Conservation (phyloP, 2,888 invertebrate genomes). For the Hydrotaea diabolus region DNA sequence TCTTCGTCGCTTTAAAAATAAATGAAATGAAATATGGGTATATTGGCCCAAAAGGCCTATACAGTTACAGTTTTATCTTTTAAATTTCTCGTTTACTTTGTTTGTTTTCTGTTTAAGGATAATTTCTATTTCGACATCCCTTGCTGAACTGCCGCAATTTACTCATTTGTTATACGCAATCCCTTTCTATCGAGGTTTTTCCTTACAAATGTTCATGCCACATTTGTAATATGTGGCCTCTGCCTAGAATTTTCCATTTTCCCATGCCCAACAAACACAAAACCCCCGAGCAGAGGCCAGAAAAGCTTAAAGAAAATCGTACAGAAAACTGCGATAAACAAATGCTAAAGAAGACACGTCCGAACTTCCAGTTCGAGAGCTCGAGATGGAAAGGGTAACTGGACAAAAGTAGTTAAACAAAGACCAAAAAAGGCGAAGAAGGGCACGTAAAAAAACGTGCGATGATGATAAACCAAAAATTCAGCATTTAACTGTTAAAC, state of each 20-base stretch:
- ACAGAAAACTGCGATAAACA: slow-evolving; percentile 10
- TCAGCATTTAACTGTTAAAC: slow-evolving; percentile 64
- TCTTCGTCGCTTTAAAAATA: no score
- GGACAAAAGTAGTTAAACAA: background rate
- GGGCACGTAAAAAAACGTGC: slow-evolving; percentile 1
- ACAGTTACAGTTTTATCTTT: no score
- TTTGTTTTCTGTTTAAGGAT: no score
- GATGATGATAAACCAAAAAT: slow-evolving; percentile 52
- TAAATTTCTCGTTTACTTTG: no score
- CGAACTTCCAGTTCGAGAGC: background rate
- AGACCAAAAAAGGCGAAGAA: background rate
- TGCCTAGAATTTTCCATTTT: slow-evolving; percentile 55
- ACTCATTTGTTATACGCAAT: slow-evolving; percentile 11
- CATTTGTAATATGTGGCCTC: slow-evolving; percentile 58
- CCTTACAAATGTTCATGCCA: slow-evolving; percentile 40
- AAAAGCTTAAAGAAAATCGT: slow-evolving; percentile 16
- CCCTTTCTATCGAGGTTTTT: background rate
- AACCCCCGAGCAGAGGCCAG: background rate
- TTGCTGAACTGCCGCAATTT: background rate
- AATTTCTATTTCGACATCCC: background rate
- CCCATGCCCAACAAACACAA: slow-evolving; percentile 18
- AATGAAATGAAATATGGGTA: no score
- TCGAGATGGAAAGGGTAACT: background rate
- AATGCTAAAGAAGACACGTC: background rate
- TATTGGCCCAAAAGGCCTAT: no score